Conservation (phyloP, 2,888 invertebrate genomes). For the Pimpla rufipes region DNA sequence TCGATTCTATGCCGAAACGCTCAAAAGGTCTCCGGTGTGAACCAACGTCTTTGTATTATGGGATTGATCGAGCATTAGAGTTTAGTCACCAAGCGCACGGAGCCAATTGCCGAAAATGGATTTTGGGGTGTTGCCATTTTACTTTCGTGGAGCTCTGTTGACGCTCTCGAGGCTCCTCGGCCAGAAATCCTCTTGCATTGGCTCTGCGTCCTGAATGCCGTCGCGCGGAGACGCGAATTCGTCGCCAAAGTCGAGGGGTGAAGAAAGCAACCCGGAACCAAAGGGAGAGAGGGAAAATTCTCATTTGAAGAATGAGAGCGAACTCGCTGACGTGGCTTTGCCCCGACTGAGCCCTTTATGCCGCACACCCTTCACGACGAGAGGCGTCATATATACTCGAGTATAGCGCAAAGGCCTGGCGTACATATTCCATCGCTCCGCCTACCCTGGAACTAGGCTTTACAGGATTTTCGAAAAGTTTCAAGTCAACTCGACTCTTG, state of each 20-base stretch:
- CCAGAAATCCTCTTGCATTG: conserved; percentile 54
- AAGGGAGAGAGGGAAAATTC: conserved; percentile 68
- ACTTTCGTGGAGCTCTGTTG: conserved; percentile 4
- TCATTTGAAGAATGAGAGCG: conserved; percentile 79
- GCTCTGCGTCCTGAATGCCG: conserved; percentile 33
- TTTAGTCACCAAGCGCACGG: conserved; percentile 29
- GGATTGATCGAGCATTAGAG: conserved; percentile 44
- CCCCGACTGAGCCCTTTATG: conserved; percentile 31
- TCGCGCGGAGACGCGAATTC: conserved; percentile 33
- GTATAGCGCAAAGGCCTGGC: background rate
- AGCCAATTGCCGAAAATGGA: conserved; percentile 41
- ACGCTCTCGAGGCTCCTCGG: conserved; percentile 35
- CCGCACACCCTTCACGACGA: conserved; percentile 16
- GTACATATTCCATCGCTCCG: conserved; percentile 9
- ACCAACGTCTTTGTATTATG: conserved; percentile 17
- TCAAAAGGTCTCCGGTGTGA: conserved; percentile 6
- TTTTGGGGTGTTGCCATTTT: conserved; percentile 11
- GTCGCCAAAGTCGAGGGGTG: conserved; percentile 38
- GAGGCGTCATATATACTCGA: conserved; percentile 26
- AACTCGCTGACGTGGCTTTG: conserved; percentile 55
- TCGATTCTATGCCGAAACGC: conserved; percentile 7
- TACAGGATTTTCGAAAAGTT: conserved; percentile 4
- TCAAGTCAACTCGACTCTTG: conserved; percentile 11
- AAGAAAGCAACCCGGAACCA: conserved; percentile 38
- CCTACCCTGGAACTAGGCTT: conserved; percentile 31